phyloP scores from a whole-genome alignment of 2,113 vertebrate species.

The Hippocampus guttulatus region DNA sequence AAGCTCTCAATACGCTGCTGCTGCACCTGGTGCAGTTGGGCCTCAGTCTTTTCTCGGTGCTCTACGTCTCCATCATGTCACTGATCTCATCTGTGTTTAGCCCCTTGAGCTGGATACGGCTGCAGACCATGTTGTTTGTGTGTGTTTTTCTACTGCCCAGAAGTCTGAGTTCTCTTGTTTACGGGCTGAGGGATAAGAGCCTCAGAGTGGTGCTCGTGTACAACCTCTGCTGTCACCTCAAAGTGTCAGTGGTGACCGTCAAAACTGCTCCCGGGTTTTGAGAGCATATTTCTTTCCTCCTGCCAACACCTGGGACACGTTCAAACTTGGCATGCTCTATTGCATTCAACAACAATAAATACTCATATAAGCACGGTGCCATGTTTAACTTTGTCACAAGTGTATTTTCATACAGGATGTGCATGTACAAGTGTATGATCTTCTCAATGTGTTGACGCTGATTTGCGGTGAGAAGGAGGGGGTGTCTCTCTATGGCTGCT shows the following conservation, averaged over 20 bases:
- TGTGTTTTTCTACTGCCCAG: neutral
- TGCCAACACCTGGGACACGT: neutral
- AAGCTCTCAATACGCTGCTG: slow-evolving; percentile 45
- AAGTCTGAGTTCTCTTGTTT: slow-evolving; percentile 1
- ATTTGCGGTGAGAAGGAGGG: too few species aligned
- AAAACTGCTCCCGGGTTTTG: neutral
- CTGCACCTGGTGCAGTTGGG: slow-evolving; percentile 48
- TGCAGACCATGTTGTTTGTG: neutral
- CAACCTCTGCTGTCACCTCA: neutral
- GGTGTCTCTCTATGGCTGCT: too few species aligned
- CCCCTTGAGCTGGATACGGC: neutral
- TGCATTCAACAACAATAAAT: neutral
- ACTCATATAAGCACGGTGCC: too few species aligned
- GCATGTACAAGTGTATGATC: too few species aligned
- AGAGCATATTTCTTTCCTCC: neutral
- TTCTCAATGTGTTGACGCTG: too few species aligned
- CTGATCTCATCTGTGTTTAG: neutral
- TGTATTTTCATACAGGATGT: too few species aligned
- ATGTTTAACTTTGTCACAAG: too few species aligned
- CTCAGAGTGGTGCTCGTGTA: neutral
- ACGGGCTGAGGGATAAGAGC: neutral
- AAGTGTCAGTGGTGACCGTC: neutral
- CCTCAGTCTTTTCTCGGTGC: slow-evolving; percentile 31
- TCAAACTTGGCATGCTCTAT: neutral
- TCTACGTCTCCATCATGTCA: slow-evolving; percentile 18